These are phyloP conservation scores for Brachynemurus nebulosus DNA, from an alignment of 2,888 invertebrate species.

Conservation along the genomic window DNA sequence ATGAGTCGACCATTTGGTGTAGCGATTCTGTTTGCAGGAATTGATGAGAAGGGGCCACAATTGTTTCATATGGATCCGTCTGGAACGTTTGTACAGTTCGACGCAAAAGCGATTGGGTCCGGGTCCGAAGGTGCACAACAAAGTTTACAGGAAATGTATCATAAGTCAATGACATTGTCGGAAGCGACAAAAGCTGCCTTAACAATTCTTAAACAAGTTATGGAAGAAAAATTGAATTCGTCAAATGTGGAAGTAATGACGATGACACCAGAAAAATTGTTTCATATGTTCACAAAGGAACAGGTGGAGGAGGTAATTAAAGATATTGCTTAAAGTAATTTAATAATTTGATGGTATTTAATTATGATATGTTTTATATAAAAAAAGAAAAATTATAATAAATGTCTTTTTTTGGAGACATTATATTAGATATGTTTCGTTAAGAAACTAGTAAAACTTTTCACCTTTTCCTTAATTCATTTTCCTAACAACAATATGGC, in stretches of 20 bases:
- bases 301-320: constrained; percentile 84
- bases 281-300: constrained; percentile 81
- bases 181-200: constrained; percentile 87
- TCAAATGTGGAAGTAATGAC: constrained; percentile 96
- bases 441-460: no score
- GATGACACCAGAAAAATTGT: constrained; percentile 70
- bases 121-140: constrained; percentile 99
- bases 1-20: constrained; percentile 99
- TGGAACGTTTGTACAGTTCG: constrained; percentile 94
- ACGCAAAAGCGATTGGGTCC: constrained; percentile 98
- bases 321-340: constrained; percentile 43
- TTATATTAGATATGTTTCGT: no score
- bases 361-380: no score
- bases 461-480: no score
- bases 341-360: no score
- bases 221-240: constrained; percentile 97
- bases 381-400: no score
- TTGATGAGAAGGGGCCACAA: constrained; percentile 89
- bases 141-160: constrained; percentile 59
- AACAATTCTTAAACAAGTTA: constrained; percentile 94
- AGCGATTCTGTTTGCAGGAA: constrained; percentile 91
- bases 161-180: constrained; percentile 79
- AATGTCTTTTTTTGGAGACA: no score
- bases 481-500: no score
- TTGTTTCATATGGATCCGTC: constrained; percentile 98